A percentile compares a stretch with the other conserved stretches of the same genome.
Conservation (phyloP, 2,113 vertebrate genomes). For the Festucalex cinctus region DNA sequence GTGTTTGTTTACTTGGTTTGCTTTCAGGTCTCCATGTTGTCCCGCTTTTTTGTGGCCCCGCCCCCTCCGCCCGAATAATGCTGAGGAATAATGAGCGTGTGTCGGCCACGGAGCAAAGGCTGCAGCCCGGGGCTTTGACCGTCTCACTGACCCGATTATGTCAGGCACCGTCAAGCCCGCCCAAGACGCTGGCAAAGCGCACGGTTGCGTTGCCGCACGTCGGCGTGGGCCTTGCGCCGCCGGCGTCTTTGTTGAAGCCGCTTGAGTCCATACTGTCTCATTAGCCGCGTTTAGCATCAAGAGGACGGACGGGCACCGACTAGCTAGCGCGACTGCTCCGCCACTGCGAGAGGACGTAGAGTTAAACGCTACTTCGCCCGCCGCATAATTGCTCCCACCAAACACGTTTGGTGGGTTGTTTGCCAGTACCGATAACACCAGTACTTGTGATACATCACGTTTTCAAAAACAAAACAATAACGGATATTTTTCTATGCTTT, state of each 20-base stretch:
- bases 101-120: constrained; percentile 72
- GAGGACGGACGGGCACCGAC: constrained; percentile 37
- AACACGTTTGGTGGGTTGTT: not conserved
- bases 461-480: no score
- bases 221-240: constrained; percentile 76
- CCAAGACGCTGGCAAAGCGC: constrained; percentile 81
- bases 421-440: no score
- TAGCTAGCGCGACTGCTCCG: not conserved
- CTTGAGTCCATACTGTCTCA: constrained; percentile 78
- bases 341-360: constrained; percentile 19
- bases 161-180: constrained; percentile 80
- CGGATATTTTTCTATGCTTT: no score
- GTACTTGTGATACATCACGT: no score
- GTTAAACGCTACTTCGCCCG: not conserved
- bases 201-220: constrained; percentile 77
- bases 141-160: constrained; percentile 88
- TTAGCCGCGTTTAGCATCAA: constrained; percentile 81
- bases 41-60: constrained; percentile 33
- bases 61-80: constrained; percentile 77
- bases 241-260: constrained; percentile 74
- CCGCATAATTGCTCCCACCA: not conserved
- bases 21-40: constrained; percentile 56
- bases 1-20: not conserved
- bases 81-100: constrained; percentile 78
- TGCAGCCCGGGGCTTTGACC: constrained; percentile 82